Conservation (phyloP, 2,888 invertebrate genomes). For the Pardosa pseudoannulata region DNA sequence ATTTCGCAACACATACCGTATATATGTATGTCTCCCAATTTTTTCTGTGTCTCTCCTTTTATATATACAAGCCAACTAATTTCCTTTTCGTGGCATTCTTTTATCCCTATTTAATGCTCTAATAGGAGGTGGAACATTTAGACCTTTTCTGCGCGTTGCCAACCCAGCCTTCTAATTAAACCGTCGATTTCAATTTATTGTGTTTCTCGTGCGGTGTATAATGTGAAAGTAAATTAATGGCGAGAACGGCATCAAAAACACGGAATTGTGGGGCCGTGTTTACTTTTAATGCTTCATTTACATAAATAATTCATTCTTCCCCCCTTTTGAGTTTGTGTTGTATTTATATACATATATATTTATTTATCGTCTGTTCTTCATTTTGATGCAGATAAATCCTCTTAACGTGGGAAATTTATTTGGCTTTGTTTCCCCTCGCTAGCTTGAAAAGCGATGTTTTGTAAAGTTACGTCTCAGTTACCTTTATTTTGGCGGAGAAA, state of each 20-base stretch:
- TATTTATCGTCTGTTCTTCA: background rate
- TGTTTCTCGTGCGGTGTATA: background rate
- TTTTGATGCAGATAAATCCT: background rate
- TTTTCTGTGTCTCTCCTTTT: background rate
- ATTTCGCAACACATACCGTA: background rate
- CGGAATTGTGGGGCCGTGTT: background rate
- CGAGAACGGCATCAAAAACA: background rate
- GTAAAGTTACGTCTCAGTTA: background rate
- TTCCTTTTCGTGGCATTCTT: background rate
- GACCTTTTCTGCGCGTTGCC: background rate
- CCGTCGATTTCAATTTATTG: conserved; percentile 11
- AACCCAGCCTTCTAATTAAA: background rate
- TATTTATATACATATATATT: too few species aligned
- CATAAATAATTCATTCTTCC: conserved; percentile 9
- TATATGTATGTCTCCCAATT: background rate
- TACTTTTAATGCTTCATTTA: conserved; percentile 1
- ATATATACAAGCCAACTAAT: too few species aligned
- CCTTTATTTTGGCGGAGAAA: background rate
- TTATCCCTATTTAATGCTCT: background rate
- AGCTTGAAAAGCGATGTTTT: background rate
- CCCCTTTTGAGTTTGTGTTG: conserved; percentile 4
- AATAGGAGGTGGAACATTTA: background rate
- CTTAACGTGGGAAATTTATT: background rate
- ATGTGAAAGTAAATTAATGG: conserved; percentile 4
- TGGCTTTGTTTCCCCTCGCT: background rate